Conservation (phyloP, 1,140 invertebrate genomes). For the Leptopilina clavipes region DNA sequence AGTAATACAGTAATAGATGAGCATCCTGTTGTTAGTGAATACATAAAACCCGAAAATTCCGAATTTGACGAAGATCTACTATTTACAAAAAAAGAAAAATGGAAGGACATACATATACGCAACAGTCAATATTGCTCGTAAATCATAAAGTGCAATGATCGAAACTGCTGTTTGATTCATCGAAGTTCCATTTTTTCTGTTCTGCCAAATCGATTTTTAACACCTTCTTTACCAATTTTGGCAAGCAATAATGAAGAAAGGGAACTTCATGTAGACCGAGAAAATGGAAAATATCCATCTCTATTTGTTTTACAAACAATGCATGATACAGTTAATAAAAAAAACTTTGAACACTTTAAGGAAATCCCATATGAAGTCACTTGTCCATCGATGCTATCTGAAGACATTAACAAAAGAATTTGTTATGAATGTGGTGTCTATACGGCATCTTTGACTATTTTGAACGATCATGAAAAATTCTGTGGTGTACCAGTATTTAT, state of each 20-base stretch:
- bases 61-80: constrained; percentile 14
- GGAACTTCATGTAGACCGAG: constrained; percentile 19
- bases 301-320: constrained; percentile 40
- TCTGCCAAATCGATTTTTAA: constrained; percentile 42
- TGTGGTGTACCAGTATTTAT: neutral
- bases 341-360: neutral
- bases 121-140: constrained; percentile 42
- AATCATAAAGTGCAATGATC: constrained; percentile 43
- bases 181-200: constrained; percentile 35
- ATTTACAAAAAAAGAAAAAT: constrained; percentile 17
- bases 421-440: constrained; percentile 34
- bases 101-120: constrained; percentile 28
- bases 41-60: constrained; percentile 34
- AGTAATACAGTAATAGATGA: neutral
- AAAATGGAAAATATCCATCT: constrained; percentile 36
- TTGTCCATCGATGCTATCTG: constrained; percentile 37
- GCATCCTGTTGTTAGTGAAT: constrained; percentile 35
- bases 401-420: constrained; percentile 25
- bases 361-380: constrained; percentile 36
- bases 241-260: constrained; percentile 17
- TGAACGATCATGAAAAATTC: constrained; percentile 33
- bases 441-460: constrained; percentile 35
- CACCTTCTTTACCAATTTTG: constrained; percentile 31
- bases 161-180: constrained; percentile 27
- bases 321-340: neutral